Evolutionary conservation across 2,888 invertebrate species (phyloP), one percentile per base, ranked within the genome.

Genomic region (Drosophila mercatorum): DNA sequence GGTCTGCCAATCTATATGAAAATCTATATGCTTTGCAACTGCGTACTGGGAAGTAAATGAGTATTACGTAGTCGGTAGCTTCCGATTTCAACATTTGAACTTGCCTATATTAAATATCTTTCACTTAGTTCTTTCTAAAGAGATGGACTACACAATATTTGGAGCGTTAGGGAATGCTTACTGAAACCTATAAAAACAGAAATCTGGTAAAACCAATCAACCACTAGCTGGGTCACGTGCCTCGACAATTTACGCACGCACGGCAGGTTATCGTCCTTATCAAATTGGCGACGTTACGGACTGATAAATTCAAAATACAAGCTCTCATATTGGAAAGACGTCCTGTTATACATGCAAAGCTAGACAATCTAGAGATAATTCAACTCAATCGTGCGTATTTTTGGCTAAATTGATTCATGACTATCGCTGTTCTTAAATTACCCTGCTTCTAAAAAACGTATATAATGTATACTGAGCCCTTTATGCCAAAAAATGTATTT

Each of bases 221-320:
- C 43, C 14, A 38, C 10, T 60, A 28, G n/a, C 8, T 28, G 14
- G 52, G 76, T 78, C 76, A 77, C 76, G 76, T 77, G 60, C 79
- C 17, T 26, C 12, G 46, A 28, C 49, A 62, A 73, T 74, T 78
- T 78, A 78, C 79, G 76, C 76, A 77, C 74, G 76, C 63, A 73
- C 63, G 68, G 26, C 52, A 68, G 53, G 55, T 62, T 43, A 41
- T 38, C 8, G 53, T 40, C 66, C n/a, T 47, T 38, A 52, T 36
- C 34, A 61, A 65, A 53, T 59, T 44, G 28, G 14, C 38, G 38
- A 26, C 38, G 40, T 31, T 22, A n/a, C 22, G 17, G 26, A 22
- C 56, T 56, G 51, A 51, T 22, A 55, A 58, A 72, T 62, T 47
- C 60, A 74, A 60, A 52, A 56, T 31, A 31, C 31, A 57, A 49